Conservation (phyloP, 2,888 invertebrate species). For the Drosophila meridiana region DNA sequence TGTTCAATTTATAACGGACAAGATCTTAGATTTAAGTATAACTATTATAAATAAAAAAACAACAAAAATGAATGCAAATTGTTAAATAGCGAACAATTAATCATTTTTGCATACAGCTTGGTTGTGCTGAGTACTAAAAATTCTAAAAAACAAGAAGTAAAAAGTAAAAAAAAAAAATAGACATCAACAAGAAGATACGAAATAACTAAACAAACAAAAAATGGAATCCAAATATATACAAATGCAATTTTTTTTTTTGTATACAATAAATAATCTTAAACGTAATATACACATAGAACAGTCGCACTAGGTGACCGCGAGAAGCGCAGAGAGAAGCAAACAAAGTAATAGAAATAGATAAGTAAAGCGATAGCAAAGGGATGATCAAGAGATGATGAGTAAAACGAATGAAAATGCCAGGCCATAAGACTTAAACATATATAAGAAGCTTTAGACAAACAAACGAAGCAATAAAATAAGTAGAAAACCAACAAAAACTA, state of each 20-base stretch:
- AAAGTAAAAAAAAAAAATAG: constrained; percentile 10
- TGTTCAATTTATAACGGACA: neutral
- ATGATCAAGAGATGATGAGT: neutral
- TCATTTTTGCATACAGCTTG: constrained; percentile 64
- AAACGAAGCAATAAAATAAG: constrained; percentile 2
- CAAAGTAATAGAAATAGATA: neutral
- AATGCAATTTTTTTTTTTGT: constrained; percentile 36
- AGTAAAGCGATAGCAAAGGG: constrained; percentile 6
- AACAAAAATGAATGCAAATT: constrained; percentile 3
- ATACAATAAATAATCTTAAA: constrained; percentile 13
- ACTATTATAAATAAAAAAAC: neutral
- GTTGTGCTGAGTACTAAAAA: constrained; percentile 72
- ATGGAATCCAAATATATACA: constrained; percentile 22
- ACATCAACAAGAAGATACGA: constrained; percentile 2
- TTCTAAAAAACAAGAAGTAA: constrained; percentile 33
- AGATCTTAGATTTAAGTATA: constrained; percentile 20
- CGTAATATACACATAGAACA: constrained; percentile 5
- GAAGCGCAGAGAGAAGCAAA: constrained; percentile 1
- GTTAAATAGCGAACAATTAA: constrained; percentile 48
- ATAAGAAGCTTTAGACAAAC: constrained; percentile 1
- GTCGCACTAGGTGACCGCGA: constrained; percentile 15
- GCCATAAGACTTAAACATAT: constrained; percentile 6
- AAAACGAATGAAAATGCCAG: neutral
- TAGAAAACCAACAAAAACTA: neutral
- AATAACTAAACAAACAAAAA: constrained; percentile 16